Evolutionary conservation across 2,888 invertebrate genomes (phyloP).

Genomic region (Drosophila helvetica): DNA sequence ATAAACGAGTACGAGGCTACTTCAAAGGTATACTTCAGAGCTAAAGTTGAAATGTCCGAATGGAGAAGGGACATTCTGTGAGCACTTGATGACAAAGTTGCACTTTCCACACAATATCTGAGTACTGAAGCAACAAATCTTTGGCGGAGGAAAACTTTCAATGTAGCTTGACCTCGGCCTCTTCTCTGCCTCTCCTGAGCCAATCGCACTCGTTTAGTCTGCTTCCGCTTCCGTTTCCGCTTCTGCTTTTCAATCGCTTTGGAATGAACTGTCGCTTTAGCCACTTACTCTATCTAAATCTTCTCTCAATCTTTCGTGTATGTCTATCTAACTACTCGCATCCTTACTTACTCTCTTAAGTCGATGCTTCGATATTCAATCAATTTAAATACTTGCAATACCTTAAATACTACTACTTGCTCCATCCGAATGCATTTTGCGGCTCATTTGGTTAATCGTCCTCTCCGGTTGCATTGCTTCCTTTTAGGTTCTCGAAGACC

Average conservation of each 20-base stretch:
- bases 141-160: not conserved
- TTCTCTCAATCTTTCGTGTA: constrained; percentile 3
- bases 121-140: not conserved
- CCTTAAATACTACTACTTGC: not conserved
- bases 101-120: not conserved
- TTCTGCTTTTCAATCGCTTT: constrained; percentile 33
- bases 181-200: not conserved
- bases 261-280: constrained; percentile 39
- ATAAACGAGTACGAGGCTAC: constrained; percentile 8
- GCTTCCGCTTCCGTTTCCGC: constrained; percentile 21
- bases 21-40: constrained; percentile 1
- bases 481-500: constrained; percentile 93
- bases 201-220: constrained; percentile 32
- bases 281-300: constrained; percentile 22
- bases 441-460: constrained; percentile 2
- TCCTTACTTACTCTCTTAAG: constrained; percentile 19
- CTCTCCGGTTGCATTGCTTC: not conserved
- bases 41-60: not conserved
- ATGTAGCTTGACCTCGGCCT: not conserved
- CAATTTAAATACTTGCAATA: constrained; percentile 26
- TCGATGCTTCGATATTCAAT: constrained; percentile 42
- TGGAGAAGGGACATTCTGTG: not conserved
- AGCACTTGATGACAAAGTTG: not conserved
- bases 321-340: constrained; percentile 5
- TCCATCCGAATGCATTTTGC: not conserved